A percentile compares a stretch with the other conserved stretches of the same genome.
Evolutionary conservation across 2,113 vertebrate species (phyloP).

Genomic region (Tachuris rubrigastra): DNA sequence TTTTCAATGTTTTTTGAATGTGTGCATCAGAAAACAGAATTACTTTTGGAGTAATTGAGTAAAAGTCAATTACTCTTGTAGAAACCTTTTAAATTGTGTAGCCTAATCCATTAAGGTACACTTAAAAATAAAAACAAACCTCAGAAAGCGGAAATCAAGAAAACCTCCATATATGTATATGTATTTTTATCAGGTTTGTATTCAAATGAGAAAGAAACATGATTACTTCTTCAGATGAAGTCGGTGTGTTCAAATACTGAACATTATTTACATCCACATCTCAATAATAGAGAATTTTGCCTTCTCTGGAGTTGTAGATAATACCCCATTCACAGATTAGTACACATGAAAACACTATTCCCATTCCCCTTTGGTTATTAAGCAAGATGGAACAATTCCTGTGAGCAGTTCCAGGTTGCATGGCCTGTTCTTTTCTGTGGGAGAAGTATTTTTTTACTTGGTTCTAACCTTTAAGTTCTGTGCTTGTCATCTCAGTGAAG

Average conservation of each 20-base stretch:
- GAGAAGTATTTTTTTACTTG: background rate
- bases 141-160: background rate
- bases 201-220: background rate
- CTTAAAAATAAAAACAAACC: background rate
- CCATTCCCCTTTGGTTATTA: background rate
- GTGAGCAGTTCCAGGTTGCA: background rate
- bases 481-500: accelerated
- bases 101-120: background rate
- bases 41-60: background rate
- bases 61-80: background rate
- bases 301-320: background rate
- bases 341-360: background rate
- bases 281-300: background rate
- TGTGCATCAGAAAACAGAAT: background rate
- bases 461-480: background rate
- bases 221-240: background rate
- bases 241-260: background rate
- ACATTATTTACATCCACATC: background rate
- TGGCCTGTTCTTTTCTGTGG: background rate
- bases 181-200: background rate
- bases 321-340: background rate
- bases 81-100: background rate
- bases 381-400: background rate
- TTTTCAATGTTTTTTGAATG: background rate
- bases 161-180: background rate